Conservation (phyloP, 2,797 vertebrate genomes). For the Eulemur mongoz region DNA sequence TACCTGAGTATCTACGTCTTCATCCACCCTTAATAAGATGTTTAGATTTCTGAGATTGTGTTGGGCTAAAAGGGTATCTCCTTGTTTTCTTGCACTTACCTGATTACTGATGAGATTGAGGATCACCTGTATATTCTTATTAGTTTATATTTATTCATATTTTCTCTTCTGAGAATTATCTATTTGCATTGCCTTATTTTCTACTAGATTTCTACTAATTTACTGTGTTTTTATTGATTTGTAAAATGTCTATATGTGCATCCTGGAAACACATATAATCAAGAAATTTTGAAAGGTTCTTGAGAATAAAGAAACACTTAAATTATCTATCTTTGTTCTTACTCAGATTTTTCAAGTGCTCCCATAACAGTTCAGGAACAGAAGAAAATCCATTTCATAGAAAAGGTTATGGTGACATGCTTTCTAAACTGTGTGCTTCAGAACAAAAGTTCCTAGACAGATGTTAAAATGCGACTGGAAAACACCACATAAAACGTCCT, state of each 20-base stretch:
- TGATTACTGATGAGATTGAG: background rate
- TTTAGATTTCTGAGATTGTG: background rate
- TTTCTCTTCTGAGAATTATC: background rate
- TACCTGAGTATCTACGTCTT: background rate
- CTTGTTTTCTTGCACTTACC: background rate
- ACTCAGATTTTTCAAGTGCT: background rate
- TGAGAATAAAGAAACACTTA: conserved; percentile 16
- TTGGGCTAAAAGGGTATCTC: background rate
- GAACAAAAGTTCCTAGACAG: background rate
- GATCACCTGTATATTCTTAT: background rate
- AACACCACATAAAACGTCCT: background rate
- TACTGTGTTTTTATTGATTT: background rate
- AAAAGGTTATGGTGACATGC: background rate
- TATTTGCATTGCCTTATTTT: background rate
- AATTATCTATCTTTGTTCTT: conserved; percentile 25
- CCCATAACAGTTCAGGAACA: background rate
- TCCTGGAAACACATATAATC: background rate
- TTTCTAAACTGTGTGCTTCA: background rate
- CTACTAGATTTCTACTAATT: background rate
- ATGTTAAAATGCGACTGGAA: background rate
- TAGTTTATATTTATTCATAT: background rate
- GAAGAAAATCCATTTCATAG: background rate
- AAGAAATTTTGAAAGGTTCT: background rate
- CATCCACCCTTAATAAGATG: background rate
- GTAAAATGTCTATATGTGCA: background rate